These are phyloP conservation scores for Terebella lapidaria DNA, from an alignment of 2,888 invertebrate genomes.

Conservation along the genomic window DNA sequence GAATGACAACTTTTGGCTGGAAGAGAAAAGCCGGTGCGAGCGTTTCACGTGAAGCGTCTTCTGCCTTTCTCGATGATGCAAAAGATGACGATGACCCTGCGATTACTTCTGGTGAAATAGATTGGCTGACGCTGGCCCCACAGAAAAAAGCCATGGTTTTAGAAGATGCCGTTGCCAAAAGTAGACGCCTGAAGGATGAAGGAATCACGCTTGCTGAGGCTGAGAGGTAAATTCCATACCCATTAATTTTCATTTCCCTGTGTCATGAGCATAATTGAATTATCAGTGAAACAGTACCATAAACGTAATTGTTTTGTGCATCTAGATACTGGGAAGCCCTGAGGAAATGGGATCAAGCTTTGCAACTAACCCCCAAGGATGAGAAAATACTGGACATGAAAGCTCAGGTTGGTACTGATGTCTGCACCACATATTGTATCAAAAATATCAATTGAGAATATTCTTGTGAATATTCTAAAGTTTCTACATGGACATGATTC, in stretches of 20 bases:
- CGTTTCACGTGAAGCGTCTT: conserved; percentile 29
- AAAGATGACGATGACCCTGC: conserved; percentile 31
- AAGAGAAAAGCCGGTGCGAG: conserved; percentile 44
- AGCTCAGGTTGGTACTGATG: conserved; percentile 51
- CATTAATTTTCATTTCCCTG: background rate
- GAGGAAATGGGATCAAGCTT: conserved; percentile 52
- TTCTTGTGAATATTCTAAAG: too few relatives aligned
- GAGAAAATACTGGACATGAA: conserved; percentile 53
- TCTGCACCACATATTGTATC: too few relatives aligned
- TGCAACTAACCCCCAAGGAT: conserved; percentile 43
- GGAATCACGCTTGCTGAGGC: conserved; percentile 43
- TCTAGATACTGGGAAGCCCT: conserved; percentile 53
- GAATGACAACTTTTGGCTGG: conserved; percentile 46
- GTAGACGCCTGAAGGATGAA: conserved; percentile 41
- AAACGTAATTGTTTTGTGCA: too few relatives aligned
- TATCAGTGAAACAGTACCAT: too few relatives aligned
- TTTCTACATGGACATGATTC: too few relatives aligned
- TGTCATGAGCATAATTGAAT: too few relatives aligned
- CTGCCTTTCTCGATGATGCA: conserved; percentile 36
- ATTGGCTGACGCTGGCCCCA: conserved; percentile 39
- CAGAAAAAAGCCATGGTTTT: conserved; percentile 30
- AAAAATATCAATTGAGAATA: too few relatives aligned
- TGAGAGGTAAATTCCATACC: conserved; percentile 36
- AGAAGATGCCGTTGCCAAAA: conserved; percentile 44
- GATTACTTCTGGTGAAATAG: conserved; percentile 31